These are phyloP conservation scores for Cenopis cana DNA, from an alignment of 2,888 invertebrate genomes.

Conservation along the genomic window DNA sequence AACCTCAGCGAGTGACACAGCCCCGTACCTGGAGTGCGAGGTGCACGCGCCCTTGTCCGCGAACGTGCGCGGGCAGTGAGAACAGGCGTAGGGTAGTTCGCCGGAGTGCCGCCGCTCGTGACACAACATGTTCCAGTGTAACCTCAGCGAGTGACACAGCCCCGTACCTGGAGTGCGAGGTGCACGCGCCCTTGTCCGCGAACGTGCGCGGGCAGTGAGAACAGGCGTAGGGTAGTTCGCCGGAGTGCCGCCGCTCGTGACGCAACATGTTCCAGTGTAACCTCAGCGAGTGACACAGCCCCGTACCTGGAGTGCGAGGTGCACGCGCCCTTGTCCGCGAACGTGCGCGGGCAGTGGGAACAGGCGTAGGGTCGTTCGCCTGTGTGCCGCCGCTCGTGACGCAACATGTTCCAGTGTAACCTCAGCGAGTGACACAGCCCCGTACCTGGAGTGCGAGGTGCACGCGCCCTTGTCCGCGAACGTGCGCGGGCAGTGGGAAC, in stretches of 20 bases:
- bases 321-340: constrained; percentile 85
- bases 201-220: constrained; percentile 81
- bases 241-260: constrained; percentile 84
- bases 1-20: too few species aligned
- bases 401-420: constrained; percentile 83
- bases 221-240: constrained; percentile 84
- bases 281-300: too few species aligned
- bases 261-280: constrained; percentile 84
- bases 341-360: constrained; percentile 79
- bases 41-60: constrained; percentile 85
- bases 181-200: constrained; percentile 85
- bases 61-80: constrained; percentile 81
- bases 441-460: constrained; percentile 77
- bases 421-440: too few species aligned
- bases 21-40: constrained; percentile 72
- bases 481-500: constrained; percentile 79
- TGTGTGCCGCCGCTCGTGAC: constrained; percentile 84
- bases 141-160: too few species aligned
- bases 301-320: constrained; percentile 77
- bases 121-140: constrained; percentile 84
- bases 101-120: constrained; percentile 85
- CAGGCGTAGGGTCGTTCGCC: constrained; percentile 85
- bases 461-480: constrained; percentile 86
- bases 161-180: constrained; percentile 74
- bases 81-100: constrained; percentile 83